Base-by-base conservation (phyloP, 2,888 invertebrate genomes). In the Diachrysia chrysitis region DNA sequence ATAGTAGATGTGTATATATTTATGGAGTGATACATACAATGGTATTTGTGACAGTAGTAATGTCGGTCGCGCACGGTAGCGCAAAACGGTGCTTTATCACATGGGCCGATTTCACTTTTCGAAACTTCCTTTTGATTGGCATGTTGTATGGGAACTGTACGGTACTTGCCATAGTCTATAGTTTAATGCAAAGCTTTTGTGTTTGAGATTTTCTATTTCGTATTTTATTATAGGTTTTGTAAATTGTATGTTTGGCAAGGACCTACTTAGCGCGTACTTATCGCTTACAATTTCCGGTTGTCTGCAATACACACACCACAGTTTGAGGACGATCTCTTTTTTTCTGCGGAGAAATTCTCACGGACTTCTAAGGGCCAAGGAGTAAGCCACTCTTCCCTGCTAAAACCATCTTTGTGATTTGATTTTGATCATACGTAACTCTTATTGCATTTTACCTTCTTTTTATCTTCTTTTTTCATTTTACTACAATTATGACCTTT, bases 21-120 rank as follows among this genome's bases (percentile, higher is more conserved):
- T 32, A 32, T 5, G 6, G 0, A n/a, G 35, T 35, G 53, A 21
- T 59, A 59, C 55, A 56, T 35, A 48, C n/a, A 60, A 62, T 56
- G 55, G 55, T 48, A 61, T 51, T 55, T 51, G 46, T 51, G 16
- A 48, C 56, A 56, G 66, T 55, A 66, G 37, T 35, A 42, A 57
- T 42, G 51, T 32, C 25, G 56, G 14, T 35, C 16, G 48, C 19
- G 37, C 5, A 7, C 35, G 12, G 32, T 35, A 23, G 46, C 32
- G 37, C 53, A 58, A 66, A 66, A 59, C 55, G 55, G 64, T 46
- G 12, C 57, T 65, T 56, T 12, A 4, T 71, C 23, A 21, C 12
- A 10, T 17, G 42, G 1, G 21, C 17, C 21, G 61, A 78, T 76
- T 76, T 78, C 78, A 66, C 76, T 78, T 77, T 63, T 21, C 58